Conservation (phyloP, 2,113 vertebrate species). For the Thamnaconus septentrionalis region DNA sequence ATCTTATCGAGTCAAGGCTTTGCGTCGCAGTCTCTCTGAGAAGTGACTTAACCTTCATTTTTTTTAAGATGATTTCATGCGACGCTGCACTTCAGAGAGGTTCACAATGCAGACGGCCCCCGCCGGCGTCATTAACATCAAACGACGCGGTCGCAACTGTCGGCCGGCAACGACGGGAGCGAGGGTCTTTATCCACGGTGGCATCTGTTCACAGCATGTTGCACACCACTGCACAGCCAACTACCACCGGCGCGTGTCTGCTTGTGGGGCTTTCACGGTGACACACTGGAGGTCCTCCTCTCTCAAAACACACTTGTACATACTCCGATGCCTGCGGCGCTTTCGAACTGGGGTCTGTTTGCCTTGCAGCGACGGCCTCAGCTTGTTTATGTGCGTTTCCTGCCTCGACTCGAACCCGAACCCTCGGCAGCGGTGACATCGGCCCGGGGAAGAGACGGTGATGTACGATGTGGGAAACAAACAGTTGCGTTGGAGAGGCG, state of each 20-base stretch:
- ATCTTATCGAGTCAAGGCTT: constrained; percentile 24
- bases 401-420: background rate
- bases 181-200: constrained; percentile 44
- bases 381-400: too few relatives aligned
- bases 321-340: too few relatives aligned
- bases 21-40: background rate
- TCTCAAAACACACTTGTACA: too few relatives aligned
- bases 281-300: too few relatives aligned
- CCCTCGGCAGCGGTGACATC: background rate
- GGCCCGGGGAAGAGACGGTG: background rate
- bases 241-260: background rate
- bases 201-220: constrained; percentile 46
- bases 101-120: background rate
- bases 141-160: constrained; percentile 17
- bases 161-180: constrained; percentile 28
- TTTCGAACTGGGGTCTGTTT: too few relatives aligned
- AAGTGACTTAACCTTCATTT: background rate
- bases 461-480: background rate
- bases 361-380: too few relatives aligned
- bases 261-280: too few relatives aligned
- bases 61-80: too few relatives aligned
- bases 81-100: background rate
- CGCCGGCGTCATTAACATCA: constrained; percentile 35
- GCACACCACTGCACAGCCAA: constrained; percentile 55
- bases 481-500: background rate